Conservation (phyloP, 2,888 invertebrate species). For the Empis stercorea region DNA sequence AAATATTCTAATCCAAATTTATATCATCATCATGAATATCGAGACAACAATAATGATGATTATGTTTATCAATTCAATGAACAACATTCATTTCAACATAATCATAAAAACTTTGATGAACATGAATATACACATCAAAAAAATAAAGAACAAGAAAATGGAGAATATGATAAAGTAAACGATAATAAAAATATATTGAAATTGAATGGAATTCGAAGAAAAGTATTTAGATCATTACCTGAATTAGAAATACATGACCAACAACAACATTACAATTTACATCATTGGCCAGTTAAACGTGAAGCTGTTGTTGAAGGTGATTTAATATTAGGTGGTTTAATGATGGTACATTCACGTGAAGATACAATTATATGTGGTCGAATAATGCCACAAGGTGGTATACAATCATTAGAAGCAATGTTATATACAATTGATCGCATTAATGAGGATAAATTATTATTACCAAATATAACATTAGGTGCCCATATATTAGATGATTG, state of each 20-base stretch:
- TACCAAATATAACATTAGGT: conserved; percentile 63
- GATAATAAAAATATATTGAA: conserved; percentile 13
- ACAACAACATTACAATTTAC: conserved; percentile 18
- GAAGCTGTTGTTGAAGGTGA: conserved; percentile 74
- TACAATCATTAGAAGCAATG: conserved; percentile 79
- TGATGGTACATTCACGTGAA: conserved; percentile 85
- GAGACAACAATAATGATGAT: not conserved
- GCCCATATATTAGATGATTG: conserved; percentile 84
- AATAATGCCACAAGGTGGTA: conserved; percentile 80
- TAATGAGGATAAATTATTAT: conserved; percentile 43
- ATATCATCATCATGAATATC: not conserved
- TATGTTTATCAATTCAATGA: not conserved
- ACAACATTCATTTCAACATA: not conserved
- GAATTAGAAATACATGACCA: conserved; percentile 17
- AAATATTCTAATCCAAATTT: not conserved
- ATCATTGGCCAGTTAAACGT: conserved; percentile 66
- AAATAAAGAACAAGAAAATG: not conserved
- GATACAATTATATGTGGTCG: conserved; percentile 70
- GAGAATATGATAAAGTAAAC: not conserved
- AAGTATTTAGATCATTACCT: conserved; percentile 28
- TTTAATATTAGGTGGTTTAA: conserved; percentile 71
- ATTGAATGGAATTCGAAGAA: conserved; percentile 12
- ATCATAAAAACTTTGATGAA: too few species aligned
- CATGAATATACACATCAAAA: not conserved
- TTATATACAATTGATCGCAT: conserved; percentile 70